Base-by-base conservation (phyloP, 2,888 invertebrate species). In the Globia sparganii region DNA sequence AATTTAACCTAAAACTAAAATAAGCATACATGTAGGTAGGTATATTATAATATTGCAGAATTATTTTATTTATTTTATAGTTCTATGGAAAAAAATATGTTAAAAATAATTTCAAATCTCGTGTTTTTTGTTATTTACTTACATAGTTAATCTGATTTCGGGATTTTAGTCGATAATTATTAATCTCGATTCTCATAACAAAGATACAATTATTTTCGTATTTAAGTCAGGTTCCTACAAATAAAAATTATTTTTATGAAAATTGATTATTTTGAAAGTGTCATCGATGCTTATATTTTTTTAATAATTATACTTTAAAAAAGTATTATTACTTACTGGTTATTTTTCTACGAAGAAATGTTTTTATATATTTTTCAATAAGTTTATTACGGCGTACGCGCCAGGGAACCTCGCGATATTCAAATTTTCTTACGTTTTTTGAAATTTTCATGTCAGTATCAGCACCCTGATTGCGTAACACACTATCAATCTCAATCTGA, bases 51-150 rank as follows among this genome's bases (percentile, higher is more conserved):
- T 61, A 70, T 58, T 53, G 2, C 75, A 18, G 49, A 43, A 49
- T 75, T 53, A 59, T 73, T 59, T 73, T 59, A 49, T 81, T 77
- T 81, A 76, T 66, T 70, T 67, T 28, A 62, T 77, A 68, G 34
- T 76, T 67, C 15, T 65, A 46, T 77, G 4, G 34, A 46, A 59
- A 64, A 21, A 49, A 28, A n/a, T 1, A 58, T 77, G 56, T 65
- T 80, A 3, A 34, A 61, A 15, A n/a, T 43, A 0, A 64, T 74
- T 79, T 64, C 0, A 62, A 77, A 62, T 77, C 40, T 81, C 37
- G 2, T 58, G 46, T 81, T 49, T 70, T 77, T 69, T 81, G 66
- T 80, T 81, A 56, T n/a, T 78, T 78, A 64, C 25, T 58, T 80
- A 72, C 11, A n/a, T 64, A 77, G n/a, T n/a, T 77, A 49, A 49